Percentiles rank a stretch among this genome's conserved stretches.
Evolutionary conservation across 2,888 invertebrate genomes (phyloP).

Genomic region (Chrysolina haemoptera): DNA sequence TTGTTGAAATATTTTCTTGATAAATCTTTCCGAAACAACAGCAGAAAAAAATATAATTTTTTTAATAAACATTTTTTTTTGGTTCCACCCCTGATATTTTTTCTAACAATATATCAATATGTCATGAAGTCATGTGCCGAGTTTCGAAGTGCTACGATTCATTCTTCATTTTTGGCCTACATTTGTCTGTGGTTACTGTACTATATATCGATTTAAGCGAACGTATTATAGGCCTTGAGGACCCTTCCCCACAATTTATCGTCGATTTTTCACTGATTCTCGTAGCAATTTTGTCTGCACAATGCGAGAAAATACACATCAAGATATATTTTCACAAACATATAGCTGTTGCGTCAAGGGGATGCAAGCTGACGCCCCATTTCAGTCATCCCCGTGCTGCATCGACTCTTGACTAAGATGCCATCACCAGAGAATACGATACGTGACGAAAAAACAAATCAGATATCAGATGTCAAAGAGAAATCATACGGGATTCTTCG

Average conservation of each 20-base stretch:
- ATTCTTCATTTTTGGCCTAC: too few species aligned
- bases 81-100: too few species aligned
- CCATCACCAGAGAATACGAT: constrained; percentile 5
- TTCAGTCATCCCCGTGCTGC: neutral
- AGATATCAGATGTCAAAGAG: neutral
- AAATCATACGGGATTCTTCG: neutral
- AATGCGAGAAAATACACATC: neutral
- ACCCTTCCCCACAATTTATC: neutral
- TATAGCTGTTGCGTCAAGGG: neutral
- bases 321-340: neutral
- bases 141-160: too few species aligned
- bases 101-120: too few species aligned
- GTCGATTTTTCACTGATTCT: neutral
- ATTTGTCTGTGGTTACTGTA: too few species aligned
- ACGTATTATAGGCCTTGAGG: neutral
- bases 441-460: constrained; percentile 14
- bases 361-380: constrained; percentile 15
- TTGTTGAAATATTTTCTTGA: too few species aligned
- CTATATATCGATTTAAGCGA: too few species aligned
- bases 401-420: constrained; percentile 9
- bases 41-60: too few species aligned
- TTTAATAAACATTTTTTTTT: too few species aligned
- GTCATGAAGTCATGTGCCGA: too few species aligned
- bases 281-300: neutral
- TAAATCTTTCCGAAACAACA: too few species aligned